Evolutionary conservation across 1,140 invertebrate species (phyloP), one percentile per base, ranked within the genome.

Genomic region (Vanessa tameamea): DNA sequence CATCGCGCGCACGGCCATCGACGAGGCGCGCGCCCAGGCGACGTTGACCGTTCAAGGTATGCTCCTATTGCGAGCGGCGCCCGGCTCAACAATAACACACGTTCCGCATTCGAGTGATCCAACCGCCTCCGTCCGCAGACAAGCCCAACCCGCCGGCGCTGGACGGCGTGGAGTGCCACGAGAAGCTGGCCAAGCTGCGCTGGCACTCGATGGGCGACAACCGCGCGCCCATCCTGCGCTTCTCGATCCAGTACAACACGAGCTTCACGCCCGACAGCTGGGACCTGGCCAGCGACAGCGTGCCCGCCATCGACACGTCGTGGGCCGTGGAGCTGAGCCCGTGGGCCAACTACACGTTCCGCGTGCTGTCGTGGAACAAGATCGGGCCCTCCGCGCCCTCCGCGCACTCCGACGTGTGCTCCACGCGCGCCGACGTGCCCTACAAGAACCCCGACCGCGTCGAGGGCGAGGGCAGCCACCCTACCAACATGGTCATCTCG

Each of bases 321-420:
- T 97, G 96, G 81, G 95, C 94, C 2, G 94, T 97, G 3, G 93
- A 95, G 51, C 96, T 99, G 94, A 96, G 95, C 61, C 98, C 98
- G 0, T 99, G 97, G 97, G 95, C 97, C 0, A 99, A 99, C 91
- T 99, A 99, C 85, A 99, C 98, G 0, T 99, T 99, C 94, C 94
- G 98, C 51, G 97, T 99, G 6, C 94, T 98, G 69, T 98, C 98
- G 0, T 95, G 95, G 85, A 99, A 99, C 92, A 98, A 98, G 92
- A 97, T 99, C 81, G 99, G 99, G 0, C 94, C 95, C 8, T 99
- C 98, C 37, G 82, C 95, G 47, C 97, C 98, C 0, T 99, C 98
- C 75, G 74, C 93, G 63, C 95, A 98, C 92, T 96, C 96, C 14
- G 94, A 95, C 9, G 94, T 96, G 15, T 99, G 99, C 88, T 95